Percentiles rank a stretch among this genome's conserved stretches.
These are phyloP conservation scores for Chauna torquata DNA, from an alignment of 2,113 vertebrate genomes.

Conservation along the genomic window DNA sequence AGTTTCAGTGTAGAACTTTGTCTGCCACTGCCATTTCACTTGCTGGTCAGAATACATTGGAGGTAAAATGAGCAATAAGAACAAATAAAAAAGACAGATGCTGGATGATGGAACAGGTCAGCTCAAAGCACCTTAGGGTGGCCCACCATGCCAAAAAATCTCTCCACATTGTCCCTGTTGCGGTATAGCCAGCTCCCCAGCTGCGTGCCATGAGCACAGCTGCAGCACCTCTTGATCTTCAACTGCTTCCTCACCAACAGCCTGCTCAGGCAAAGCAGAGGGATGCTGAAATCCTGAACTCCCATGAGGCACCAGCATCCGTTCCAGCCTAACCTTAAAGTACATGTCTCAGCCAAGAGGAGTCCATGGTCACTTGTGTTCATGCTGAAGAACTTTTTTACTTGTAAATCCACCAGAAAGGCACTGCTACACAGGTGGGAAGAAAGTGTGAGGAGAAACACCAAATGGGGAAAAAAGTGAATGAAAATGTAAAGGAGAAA, in stretches of 20 bases:
- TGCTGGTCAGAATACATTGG: not conserved
- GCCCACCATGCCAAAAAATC: not conserved
- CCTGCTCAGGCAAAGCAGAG: not conserved
- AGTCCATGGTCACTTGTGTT: not conserved
- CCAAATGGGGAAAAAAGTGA: not conserved
- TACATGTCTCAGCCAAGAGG: not conserved
- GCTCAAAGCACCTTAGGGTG: not conserved
- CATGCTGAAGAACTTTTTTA: not conserved
- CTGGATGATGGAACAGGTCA: not conserved
- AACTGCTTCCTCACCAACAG: not conserved
- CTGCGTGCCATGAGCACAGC: not conserved
- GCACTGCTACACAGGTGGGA: not conserved
- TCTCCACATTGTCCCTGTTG: not conserved
- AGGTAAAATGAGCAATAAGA: not conserved
- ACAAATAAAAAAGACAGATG: not conserved
- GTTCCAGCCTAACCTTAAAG: not conserved
- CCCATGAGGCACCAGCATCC: not conserved
- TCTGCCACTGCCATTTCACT: not conserved
- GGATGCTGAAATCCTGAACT: not conserved
- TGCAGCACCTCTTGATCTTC: not conserved
- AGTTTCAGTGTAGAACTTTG: not conserved
- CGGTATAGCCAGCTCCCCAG: not conserved
- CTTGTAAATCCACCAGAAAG: not conserved
- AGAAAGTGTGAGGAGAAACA: not conserved
- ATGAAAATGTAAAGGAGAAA: not conserved